Evolutionary conservation across 2,113 vertebrate genomes (phyloP).

Genomic region (Furnarius figulus): DNA sequence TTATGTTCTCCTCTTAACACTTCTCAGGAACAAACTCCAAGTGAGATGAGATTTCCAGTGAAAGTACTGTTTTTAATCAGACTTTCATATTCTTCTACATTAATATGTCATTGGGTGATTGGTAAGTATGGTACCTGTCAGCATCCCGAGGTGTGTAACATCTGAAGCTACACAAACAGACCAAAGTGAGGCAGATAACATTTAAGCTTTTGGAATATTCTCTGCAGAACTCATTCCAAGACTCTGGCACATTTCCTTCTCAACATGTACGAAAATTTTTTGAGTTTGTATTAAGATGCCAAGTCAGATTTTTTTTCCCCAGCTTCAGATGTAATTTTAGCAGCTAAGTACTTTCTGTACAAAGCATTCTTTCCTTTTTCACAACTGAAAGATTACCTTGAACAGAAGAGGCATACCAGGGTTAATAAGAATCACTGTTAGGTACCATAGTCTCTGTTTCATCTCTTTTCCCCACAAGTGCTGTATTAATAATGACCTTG

Average conservation of each 20-base stretch:
- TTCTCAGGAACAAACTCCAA: neutral
- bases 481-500: neutral
- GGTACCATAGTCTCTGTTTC: neutral
- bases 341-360: neutral
- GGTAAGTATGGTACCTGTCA: neutral
- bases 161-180: neutral
- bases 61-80: neutral
- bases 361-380: neutral
- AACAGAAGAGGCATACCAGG: neutral
- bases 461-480: neutral
- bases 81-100: neutral
- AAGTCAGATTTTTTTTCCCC: neutral
- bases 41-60: neutral
- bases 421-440: slow-evolving; percentile 10
- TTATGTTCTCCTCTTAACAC: neutral
- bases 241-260: neutral
- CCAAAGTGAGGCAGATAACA: neutral
- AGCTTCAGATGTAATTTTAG: slow-evolving; percentile 3
- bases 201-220: neutral
- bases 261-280: neutral
- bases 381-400: neutral
- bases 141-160: neutral
- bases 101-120: neutral
- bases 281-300: neutral
- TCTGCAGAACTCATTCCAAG: neutral